These are phyloP conservation scores for Procapra przewalskii DNA, from an alignment of 2,113 vertebrate species.

Conservation along the genomic window DNA sequence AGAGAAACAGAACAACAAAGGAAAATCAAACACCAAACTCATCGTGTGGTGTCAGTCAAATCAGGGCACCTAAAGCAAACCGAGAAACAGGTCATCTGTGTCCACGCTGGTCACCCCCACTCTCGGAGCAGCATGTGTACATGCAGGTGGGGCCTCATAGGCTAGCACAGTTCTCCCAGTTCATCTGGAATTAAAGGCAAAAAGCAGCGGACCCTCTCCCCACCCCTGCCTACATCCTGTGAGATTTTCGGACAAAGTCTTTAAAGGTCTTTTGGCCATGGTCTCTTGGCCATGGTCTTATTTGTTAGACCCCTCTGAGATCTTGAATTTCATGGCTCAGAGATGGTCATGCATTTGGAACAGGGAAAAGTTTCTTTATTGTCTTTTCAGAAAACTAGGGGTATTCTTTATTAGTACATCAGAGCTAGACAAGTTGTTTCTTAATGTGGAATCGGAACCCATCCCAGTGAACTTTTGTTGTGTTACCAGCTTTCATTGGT, in stretches of 20 bases:
- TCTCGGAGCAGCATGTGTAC: accelerated
- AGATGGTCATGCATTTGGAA: background rate
- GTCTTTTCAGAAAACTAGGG: background rate
- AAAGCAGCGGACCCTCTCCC: background rate
- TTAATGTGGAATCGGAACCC: background rate
- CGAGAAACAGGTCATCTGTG: background rate
- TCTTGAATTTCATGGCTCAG: background rate
- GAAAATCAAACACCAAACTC: background rate
- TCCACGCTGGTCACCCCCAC: accelerated
- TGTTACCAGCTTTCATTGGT: background rate
- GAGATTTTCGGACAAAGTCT: background rate
- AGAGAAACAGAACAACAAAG: background rate
- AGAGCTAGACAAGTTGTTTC: background rate
- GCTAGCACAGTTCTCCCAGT: background rate
- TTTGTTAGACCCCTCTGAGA: background rate
- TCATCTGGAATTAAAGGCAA: background rate
- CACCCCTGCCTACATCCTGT: background rate
- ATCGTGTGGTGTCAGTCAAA: background rate
- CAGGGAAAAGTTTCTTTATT: background rate
- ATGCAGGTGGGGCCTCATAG: too few relatives aligned
- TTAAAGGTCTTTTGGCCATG: background rate
- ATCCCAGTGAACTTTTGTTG: background rate
- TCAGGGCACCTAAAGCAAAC: background rate
- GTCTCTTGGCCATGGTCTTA: background rate
- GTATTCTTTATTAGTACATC: background rate